These are phyloP conservation scores for Falco rusticolus DNA, from an alignment of 2,797 vertebrate species.

Conservation along the genomic window DNA sequence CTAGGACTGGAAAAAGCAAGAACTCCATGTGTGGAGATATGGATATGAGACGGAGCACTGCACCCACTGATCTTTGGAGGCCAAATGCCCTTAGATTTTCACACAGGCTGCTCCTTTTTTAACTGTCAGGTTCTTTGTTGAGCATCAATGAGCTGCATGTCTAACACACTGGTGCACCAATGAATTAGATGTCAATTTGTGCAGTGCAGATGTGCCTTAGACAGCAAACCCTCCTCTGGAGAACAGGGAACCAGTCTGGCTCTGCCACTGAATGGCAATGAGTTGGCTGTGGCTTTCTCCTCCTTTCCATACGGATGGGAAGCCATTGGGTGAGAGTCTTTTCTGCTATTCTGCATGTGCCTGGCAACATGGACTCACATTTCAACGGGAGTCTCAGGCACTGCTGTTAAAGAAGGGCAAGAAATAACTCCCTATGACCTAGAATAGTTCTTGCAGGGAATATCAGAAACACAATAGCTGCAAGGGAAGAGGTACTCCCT, in stretches of 20 bases:
- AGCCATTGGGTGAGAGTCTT: not conserved
- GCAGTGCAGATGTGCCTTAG: not conserved
- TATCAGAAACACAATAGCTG: not conserved
- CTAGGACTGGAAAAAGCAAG: not conserved
- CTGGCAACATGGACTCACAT: not conserved
- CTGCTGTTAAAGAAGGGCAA: not conserved
- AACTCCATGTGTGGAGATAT: no score
- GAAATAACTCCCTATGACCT: not conserved
- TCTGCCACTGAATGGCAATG: not conserved
- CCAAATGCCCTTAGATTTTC: not conserved
- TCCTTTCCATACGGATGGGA: not conserved
- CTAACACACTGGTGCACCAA: not conserved
- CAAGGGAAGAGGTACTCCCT: not conserved
- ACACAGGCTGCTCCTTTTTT: not conserved
- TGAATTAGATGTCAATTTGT: not conserved
- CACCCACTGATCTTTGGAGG: not conserved
- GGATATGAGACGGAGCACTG: not conserved
- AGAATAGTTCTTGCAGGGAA: not conserved
- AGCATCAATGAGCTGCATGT: not conserved
- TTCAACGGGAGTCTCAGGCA: not conserved
- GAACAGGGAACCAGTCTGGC: not conserved
- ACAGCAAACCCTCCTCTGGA: not conserved
- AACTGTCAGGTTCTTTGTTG: not conserved
- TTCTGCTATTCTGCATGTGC: not conserved
- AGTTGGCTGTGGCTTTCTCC: not conserved